Evolutionary conservation across 2,113 vertebrate species (phyloP).

Genomic region (Hypanus sabinus): DNA sequence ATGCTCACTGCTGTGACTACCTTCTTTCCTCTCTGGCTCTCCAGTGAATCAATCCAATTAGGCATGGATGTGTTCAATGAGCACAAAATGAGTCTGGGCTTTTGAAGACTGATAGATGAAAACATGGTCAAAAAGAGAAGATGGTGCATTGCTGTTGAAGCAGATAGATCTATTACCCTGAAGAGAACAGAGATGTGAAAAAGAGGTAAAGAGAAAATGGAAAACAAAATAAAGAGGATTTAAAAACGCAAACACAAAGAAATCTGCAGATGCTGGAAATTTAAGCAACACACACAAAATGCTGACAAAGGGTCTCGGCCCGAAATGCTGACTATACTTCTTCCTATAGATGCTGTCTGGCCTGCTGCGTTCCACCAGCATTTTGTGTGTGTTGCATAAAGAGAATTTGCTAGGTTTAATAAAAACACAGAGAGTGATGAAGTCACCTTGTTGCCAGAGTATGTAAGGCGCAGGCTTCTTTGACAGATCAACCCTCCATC

Average conservation of each 20-base stretch:
- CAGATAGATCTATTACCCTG: neutral
- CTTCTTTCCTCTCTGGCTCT: neutral
- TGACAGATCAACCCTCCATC: neutral
- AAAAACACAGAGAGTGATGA: neutral
- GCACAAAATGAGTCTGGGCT: neutral
- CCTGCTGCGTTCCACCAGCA: no score
- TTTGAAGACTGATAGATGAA: neutral
- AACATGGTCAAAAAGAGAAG: neutral
- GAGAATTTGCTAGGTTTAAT: neutral
- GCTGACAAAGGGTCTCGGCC: no score
- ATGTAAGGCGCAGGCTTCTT: neutral
- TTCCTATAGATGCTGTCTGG: no score
- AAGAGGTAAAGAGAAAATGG: neutral
- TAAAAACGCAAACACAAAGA: no score
- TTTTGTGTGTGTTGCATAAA: no score
- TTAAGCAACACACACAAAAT: no score
- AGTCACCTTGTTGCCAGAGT: neutral
- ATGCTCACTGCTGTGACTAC: neutral
- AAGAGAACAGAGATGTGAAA: neutral
- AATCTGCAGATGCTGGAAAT: no score
- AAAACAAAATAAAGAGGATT: neutral
- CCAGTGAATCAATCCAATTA: neutral
- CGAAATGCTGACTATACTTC: no score
- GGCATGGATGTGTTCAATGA: neutral
- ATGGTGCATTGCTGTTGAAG: neutral